Percentiles rank a stretch among this genome's conserved stretches.
Evolutionary conservation across 2,888 invertebrate species (phyloP).

Genomic region (Nysson spinosus): DNA sequence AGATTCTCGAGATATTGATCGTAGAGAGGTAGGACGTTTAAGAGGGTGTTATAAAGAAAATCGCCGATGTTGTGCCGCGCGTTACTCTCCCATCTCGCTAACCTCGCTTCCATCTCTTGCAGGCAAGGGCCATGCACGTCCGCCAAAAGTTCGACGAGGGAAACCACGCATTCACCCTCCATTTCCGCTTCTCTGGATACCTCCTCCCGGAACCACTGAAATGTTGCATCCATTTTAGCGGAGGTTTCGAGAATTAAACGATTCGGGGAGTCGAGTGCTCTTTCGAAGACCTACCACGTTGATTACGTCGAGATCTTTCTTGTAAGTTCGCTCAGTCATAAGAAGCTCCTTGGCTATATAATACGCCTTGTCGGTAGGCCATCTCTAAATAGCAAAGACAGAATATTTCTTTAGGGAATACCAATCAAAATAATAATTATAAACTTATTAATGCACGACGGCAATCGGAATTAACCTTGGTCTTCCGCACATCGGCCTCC

Average conservation of each 20-base stretch:
- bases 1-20: conserved; percentile 87
- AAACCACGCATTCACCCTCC: conserved; percentile 81
- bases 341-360: conserved; percentile 94
- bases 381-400: conserved; percentile 78
- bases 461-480: no score
- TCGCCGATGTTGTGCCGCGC: conserved; percentile 85
- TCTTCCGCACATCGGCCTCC: conserved; percentile 50
- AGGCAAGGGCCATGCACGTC: conserved; percentile 90
- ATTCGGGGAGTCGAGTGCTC: no score
- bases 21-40: conserved; percentile 82
- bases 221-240: no score
- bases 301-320: conserved; percentile 94
- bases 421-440: no score
- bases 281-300: conserved; percentile 82
- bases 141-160: conserved; percentile 85
- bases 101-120: conserved; percentile 86
- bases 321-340: conserved; percentile 97
- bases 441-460: not conserved
- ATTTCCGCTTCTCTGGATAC: conserved; percentile 81
- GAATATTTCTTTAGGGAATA: no score
- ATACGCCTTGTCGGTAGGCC: conserved; percentile 85
- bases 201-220: conserved; percentile 88
- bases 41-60: conserved; percentile 84
- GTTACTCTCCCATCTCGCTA: conserved; percentile 86
- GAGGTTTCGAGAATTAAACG: no score